Percentiles rank a stretch among this genome's conserved stretches.
Evolutionary conservation across 2,797 vertebrate species (phyloP).

Genomic region (Tapera naevia): DNA sequence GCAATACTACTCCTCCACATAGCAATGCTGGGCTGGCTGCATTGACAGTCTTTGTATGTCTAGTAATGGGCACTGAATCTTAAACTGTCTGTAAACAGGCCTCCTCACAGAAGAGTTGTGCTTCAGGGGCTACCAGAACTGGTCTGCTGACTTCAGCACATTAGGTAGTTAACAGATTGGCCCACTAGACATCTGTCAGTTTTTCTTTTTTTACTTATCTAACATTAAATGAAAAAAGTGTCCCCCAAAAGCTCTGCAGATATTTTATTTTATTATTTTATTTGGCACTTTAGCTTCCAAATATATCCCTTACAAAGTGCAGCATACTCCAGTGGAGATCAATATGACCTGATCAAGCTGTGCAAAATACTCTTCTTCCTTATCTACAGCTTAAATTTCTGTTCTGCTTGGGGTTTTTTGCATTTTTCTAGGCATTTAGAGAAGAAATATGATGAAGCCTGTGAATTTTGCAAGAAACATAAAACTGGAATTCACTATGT

Average conservation of each 20-base stretch:
- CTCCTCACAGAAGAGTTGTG: background rate
- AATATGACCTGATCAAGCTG: background rate
- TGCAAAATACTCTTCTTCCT: background rate
- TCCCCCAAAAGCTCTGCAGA: background rate
- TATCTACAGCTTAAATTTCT: background rate
- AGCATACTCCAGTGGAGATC: background rate
- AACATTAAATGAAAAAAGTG: background rate
- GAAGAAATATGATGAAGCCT: constrained; percentile 63
- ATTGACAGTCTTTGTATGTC: background rate
- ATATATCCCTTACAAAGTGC: background rate
- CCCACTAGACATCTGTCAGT: background rate
- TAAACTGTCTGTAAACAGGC: background rate
- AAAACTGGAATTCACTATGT: constrained; percentile 54
- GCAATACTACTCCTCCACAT: background rate
- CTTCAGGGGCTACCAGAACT: background rate
- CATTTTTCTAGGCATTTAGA: constrained; percentile 67
- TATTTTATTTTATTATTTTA: accelerated
- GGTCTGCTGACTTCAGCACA: accelerated
- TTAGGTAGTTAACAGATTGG: background rate
- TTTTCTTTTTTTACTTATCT: background rate
- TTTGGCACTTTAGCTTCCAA: background rate
- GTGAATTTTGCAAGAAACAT: constrained; percentile 70
- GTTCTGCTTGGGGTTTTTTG: background rate
- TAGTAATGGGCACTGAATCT: background rate
- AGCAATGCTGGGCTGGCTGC: background rate